Evolutionary conservation across 53 echinoderm and acorn worm species (phyloP), one percentile per base, ranked within the genome.

Genomic region (Paracentrotus lividus): DNA sequence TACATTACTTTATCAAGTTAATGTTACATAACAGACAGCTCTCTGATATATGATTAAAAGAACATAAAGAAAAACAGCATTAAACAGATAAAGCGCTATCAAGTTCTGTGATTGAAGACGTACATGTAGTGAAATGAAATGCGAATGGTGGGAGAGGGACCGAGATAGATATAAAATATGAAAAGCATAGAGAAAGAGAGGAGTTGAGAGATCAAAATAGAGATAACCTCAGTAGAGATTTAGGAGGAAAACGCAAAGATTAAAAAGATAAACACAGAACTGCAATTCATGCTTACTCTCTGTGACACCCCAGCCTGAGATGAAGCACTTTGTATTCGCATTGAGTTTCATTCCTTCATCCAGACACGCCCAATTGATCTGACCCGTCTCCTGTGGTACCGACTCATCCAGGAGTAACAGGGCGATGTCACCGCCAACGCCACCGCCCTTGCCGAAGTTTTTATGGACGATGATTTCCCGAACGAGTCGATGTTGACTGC

Each of bases 241-340:
- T 23, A 59, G 59, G 24, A 24, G n/a, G 23, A 64, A 27, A 26
- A 26, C 8, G 29, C 8, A 10, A 0, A 64, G 10, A 5, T 7
- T 10, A 29, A 29, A 29, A 13, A 64, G 29, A 64, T 12, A 57
- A 57, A 13, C 0, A 20, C 20, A 20, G 14, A 57, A 20, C 16
- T 56, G 2, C 14, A 56, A 20, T 64, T 64, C 2, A 10, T 44
- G n/a, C 94, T 91, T 69, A 95, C 95, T 95, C 60, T 93, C 86
- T 14, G 96, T 96, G 38, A 94, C 42, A 33, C 97, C 98, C 97
- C 97, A 98, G 51, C 98, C 98, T 15, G 98, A 94, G 53, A 96
- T 94, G 84, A 93, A 97, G 92, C 98, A 98, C 13, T 95, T 90
- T 13, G 84, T 84, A 43, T 85, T 47, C 7, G 42, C 9, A 2